Base-by-base conservation (phyloP, 2,888 invertebrate genomes). In the Strigamia transsilvanica region DNA sequence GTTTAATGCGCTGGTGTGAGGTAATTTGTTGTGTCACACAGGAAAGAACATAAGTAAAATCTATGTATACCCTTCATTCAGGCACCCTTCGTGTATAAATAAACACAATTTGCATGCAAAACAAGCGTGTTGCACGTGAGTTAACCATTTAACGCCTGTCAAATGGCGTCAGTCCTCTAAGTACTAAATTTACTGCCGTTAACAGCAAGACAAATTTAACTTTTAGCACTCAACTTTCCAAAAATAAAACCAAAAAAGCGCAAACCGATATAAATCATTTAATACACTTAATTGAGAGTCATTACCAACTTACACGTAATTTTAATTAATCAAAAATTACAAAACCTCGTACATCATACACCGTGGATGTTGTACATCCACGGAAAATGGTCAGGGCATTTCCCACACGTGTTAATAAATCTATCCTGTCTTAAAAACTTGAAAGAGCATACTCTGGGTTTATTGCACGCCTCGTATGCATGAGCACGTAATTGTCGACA, bases 371-470 rank as follows among this genome's bases (percentile, higher is more conserved):
- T 83, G 18, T 82, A 38, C 15, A 80, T 27, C 83, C 83, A 83
- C n/a, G 83, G 83, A 41, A 80, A 83, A 56, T 42, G 79, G 12
- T 83, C 77, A 1, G 83, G 83, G 38, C 83, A 83, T 73, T 73
- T 78, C 61, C 61, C 83, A 42, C 83, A 83, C 15, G 83, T 83
- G 34, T 42, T 32, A 15, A 83, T 51, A 41, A 61, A 83, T n/a
- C 83, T 79, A 21, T 81, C 56, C 21, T 82, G 81, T 18, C 80
- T 51, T 13, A 78, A 32, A 80, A 83, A 83, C 18, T 79, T 78
- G 23, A 79, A 79, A 10, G 73, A 38, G n/a, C 83, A 83, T 10
- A 27, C 61, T n/a, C 38, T 77, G 3, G 83, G 83, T 61, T 82
- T 82, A 13, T 32, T 10, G 34, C 83, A 83, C 13, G 7, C 23